Evolutionary conservation across 1,140 invertebrate species (phyloP).

Genomic region (Dufourea novaeangliae): DNA sequence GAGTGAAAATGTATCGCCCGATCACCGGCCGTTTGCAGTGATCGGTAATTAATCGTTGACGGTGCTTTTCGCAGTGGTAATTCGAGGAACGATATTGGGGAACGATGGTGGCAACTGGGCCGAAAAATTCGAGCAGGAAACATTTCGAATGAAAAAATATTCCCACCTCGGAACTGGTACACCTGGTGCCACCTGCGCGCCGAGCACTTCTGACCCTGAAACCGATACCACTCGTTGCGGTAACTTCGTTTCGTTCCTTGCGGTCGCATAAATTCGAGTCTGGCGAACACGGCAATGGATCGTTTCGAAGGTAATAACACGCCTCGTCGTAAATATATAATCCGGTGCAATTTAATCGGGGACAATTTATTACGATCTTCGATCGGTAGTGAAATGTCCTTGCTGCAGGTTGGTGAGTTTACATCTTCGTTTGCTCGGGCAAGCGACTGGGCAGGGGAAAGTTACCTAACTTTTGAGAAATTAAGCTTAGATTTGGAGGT

Average conservation of each 20-base stretch:
- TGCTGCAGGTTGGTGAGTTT: no score
- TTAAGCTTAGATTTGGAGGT: no score
- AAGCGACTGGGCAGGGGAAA: no score
- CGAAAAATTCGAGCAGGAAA: conserved; percentile 18
- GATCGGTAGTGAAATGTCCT: no score
- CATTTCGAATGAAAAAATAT: conserved; percentile 14
- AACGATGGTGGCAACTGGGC: background rate
- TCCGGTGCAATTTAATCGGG: conserved; percentile 9
- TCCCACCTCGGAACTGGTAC: background rate
- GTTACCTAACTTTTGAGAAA: no score
- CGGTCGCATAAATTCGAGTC: conserved; percentile 48
- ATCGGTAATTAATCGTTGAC: background rate
- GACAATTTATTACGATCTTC: conserved; percentile 27
- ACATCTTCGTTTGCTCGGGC: no score
- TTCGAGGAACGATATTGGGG: background rate
- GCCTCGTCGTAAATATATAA: background rate
- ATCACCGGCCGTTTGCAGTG: background rate
- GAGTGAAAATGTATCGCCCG: background rate
- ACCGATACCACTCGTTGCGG: conserved; percentile 39
- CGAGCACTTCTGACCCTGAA: conserved; percentile 39
- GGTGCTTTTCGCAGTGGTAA: background rate
- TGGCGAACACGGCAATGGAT: conserved; percentile 35
- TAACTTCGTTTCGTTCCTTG: conserved; percentile 41
- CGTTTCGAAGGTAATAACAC: conserved; percentile 34
- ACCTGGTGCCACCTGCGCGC: conserved; percentile 28